phyloP scores from a whole-genome alignment of 2,888 invertebrate genomes.

The Mythimna lalbum region DNA sequence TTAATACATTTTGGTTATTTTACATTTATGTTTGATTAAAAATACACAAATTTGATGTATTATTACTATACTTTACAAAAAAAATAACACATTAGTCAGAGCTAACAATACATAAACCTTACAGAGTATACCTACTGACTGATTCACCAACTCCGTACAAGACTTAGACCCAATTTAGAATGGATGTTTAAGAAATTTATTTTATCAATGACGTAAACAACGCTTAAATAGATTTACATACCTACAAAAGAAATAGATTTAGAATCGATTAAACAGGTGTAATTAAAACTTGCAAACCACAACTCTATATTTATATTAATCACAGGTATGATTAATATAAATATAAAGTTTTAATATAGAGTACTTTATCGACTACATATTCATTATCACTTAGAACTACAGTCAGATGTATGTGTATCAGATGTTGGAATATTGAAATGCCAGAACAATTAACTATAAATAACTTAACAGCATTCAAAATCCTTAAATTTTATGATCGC shows the following conservation, averaged over 20 bases:
- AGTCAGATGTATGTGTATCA: no score
- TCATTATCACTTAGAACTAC: not conserved
- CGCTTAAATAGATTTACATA: slow-evolving; percentile 18
- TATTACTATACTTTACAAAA: not conserved
- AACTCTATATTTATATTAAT: not conserved
- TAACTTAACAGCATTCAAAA: slow-evolving; percentile 29
- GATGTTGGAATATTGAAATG: no score
- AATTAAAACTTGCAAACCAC: no score
- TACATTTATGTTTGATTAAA: not conserved
- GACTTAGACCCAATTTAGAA: slow-evolving; percentile 28
- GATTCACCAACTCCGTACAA: slow-evolving; percentile 30
- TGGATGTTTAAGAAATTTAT: slow-evolving; percentile 38
- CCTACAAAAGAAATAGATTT: no score
- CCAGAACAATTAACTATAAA: slow-evolving; percentile 34
- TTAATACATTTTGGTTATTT: not conserved
- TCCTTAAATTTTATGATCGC: slow-evolving; percentile 15
- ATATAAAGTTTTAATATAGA: no score
- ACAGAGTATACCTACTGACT: slow-evolving; percentile 14
- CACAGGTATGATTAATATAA: no score
- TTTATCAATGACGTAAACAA: slow-evolving; percentile 30
- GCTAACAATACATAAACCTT: slow-evolving; percentile 1
- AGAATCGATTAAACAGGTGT: no score
- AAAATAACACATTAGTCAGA: not conserved
- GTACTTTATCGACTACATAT: not conserved
- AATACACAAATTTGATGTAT: not conserved